Percentiles rank a stretch among this genome's conserved stretches.
Conservation (phyloP, 2,113 vertebrate genomes). For the Corythoichthys intestinalis region DNA sequence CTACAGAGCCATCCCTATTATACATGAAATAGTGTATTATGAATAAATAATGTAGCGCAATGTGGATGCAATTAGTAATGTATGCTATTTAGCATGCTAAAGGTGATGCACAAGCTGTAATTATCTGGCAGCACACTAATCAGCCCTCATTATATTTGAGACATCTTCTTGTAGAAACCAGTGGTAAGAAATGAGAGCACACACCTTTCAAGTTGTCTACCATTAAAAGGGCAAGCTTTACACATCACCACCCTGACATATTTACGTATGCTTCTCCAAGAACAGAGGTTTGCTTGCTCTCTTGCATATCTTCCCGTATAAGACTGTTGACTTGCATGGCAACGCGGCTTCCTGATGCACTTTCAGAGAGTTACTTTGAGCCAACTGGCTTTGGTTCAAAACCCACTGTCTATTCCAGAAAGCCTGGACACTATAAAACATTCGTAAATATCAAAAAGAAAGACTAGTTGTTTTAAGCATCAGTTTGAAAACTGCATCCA, state of each 20-base stretch:
- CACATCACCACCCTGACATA: conserved; percentile 25
- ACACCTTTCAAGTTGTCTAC: conserved; percentile 9
- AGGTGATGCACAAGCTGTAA: background rate
- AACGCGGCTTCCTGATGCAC: conserved; percentile 34
- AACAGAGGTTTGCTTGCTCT: conserved; percentile 27
- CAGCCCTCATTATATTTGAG: background rate
- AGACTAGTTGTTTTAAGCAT: background rate
- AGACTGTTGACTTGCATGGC: conserved; percentile 45
- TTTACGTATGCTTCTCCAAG: conserved; percentile 28
- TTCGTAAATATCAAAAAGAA: conserved; percentile 35
- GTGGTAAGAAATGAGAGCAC: background rate
- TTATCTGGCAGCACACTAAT: background rate
- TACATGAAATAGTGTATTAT: no score
- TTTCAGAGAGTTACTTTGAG: conserved; percentile 38
- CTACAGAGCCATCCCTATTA: no score
- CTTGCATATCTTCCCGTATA: conserved; percentile 43
- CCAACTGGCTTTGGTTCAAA: conserved; percentile 52
- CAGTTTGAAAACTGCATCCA: background rate
- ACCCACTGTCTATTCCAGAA: conserved; percentile 34
- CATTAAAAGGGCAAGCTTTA: conserved; percentile 10
- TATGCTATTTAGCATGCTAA: background rate
- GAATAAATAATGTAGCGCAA: no score
- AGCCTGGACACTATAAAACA: conserved; percentile 28
- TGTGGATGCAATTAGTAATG: background rate
- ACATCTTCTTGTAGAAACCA: background rate